phyloP scores from a whole-genome alignment of 2,113 vertebrate species.

The Stictonetta naevosa region DNA sequence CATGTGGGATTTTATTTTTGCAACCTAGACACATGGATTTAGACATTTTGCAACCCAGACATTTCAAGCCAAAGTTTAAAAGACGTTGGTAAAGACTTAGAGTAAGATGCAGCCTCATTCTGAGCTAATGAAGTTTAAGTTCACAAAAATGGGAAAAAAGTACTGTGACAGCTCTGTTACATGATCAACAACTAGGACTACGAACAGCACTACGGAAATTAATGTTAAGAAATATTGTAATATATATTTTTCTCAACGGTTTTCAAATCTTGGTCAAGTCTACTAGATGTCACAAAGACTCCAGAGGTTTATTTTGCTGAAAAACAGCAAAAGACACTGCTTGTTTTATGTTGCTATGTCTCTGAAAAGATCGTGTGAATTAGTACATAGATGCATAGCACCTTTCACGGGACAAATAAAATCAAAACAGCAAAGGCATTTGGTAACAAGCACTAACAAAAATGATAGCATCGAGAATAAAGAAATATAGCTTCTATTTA shows the following conservation, averaged over 20 bases:
- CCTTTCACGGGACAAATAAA: background rate
- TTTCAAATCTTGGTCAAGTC: background rate
- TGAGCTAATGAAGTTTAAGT: background rate
- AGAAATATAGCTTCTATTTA: background rate
- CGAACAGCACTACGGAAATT: background rate
- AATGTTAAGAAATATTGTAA: background rate
- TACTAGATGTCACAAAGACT: background rate
- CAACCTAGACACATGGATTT: background rate
- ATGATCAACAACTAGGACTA: background rate
- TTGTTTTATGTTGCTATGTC: background rate
- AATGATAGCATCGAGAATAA: background rate
- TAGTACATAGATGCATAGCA: background rate
- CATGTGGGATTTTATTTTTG: background rate
- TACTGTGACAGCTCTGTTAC: background rate
- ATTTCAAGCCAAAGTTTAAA: background rate
- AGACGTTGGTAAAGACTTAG: background rate
- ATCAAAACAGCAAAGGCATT: background rate
- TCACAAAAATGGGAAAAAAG: background rate
- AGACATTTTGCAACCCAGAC: background rate
- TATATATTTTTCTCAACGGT: background rate
- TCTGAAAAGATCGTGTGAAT: background rate
- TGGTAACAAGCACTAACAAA: background rate
- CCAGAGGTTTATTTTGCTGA: background rate
- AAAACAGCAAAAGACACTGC: background rate
- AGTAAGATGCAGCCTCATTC: background rate